Base-by-base conservation (phyloP, 2,113 vertebrate genomes). In the Megalops atlanticus region DNA sequence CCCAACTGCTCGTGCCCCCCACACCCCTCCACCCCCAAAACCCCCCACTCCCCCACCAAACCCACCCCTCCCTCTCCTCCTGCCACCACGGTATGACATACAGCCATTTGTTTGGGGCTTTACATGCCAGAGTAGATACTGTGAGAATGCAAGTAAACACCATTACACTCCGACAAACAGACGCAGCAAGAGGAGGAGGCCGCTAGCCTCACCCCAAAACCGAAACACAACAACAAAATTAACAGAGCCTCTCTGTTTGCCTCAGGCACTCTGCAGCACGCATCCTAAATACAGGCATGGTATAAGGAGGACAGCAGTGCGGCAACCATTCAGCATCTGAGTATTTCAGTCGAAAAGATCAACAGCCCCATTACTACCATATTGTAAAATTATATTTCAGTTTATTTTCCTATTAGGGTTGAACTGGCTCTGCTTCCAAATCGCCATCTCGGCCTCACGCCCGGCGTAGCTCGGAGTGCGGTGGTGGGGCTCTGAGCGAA, bases 101-200 rank as follows among this genome's bases (percentile, higher is more conserved):
- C 92, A 93, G 93, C 92, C 94, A 94, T 96, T 95, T 95, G 95
- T 95, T 95, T 92, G 84, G 93, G 92, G 92, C 93, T 95, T 95
- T 95, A 95, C 92, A 95, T 90, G 92, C 93, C 93, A 94, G 94
- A 95, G 94, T 94, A 94, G 93, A 93, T 95, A 94, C 94, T 92
- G 92, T 94, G 94, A 89, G 91, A 94, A 94, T 94, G 92, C 95
- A 47, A 69, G 70, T 40, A 49, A 78, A 82, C n/a, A 54, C 45
- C 14, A 43, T 71, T 45, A 18, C 31, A 39, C 40, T 71, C 54
- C 35, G 40, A 7, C 45, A 74, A 39, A 58, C 79, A 18, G 33
- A 18, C 70, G 8, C 68, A 64, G 49, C 43, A 8, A 54, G 24
- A 47, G n/a, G 11, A 52, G 1, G n/a, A 31, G 27, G 21, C 52